phyloP scores from a whole-genome alignment of 2,797 vertebrate genomes.

The Helarctos malayanus region DNA sequence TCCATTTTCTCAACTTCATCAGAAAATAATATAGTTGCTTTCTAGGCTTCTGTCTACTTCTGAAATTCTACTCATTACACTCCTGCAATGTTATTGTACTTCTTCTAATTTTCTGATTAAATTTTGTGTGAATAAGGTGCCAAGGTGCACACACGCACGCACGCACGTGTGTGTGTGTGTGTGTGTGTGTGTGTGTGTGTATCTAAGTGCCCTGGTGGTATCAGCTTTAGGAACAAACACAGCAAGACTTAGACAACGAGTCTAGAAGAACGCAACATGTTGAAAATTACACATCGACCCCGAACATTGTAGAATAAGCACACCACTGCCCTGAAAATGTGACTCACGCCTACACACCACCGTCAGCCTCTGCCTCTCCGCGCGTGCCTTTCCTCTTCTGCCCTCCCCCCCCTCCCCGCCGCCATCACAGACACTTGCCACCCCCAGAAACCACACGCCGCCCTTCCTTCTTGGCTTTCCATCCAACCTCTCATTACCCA shows the following conservation, averaged over 20 bases:
- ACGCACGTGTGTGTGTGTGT: not conserved
- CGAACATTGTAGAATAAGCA: conserved; percentile 32
- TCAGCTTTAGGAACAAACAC: conserved; percentile 12
- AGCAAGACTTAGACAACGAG: conserved; percentile 37
- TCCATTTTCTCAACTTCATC: not conserved
- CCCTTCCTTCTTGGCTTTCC: conserved; percentile 55
- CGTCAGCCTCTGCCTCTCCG: not conserved
- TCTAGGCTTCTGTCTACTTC: not conserved
- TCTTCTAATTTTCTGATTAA: conserved; percentile 54
- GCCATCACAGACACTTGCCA: conserved; percentile 13
- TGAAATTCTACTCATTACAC: not conserved
- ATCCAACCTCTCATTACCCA: conserved; percentile 46
- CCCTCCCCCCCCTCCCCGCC: not conserved
- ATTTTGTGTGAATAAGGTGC: not conserved
- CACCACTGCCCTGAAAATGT: not conserved
- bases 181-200: not conserved
- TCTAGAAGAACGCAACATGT: conserved; percentile 25
- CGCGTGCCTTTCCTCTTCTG: not conserved
- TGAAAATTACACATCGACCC: not conserved
- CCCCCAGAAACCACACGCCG: conserved; percentile 47
- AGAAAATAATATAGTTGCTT: not conserved
- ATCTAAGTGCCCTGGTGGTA: not conserved
- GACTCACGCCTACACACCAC: not conserved
- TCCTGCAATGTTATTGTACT: not conserved
- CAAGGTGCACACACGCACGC: too few relatives aligned